Base-by-base conservation (phyloP, 2,113 vertebrate species). In the Calidris pygmaea region DNA sequence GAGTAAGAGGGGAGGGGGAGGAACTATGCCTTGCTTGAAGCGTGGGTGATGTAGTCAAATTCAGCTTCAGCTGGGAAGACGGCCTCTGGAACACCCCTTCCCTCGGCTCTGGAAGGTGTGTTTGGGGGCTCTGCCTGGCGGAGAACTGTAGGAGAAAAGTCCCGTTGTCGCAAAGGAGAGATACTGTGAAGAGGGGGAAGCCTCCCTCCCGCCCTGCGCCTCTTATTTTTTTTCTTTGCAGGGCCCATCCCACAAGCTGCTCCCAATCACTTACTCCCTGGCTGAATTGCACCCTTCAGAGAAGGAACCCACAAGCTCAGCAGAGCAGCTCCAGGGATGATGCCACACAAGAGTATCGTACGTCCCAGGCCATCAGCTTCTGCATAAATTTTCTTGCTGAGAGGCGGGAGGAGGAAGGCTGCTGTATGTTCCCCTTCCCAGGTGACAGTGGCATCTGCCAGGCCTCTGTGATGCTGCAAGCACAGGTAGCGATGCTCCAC, bases 131-230 rank as follows among this genome's bases (percentile, higher is more conserved):
- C 70, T 96, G 45, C n/a, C 52, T 68, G 21, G 52, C 11, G 13
- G 26, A 81, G 43, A 73, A 77, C 32, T 10, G 3, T 72, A 75
- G 72, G 86, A 70, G 29, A 32, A 32, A 78, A 77, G 70, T 90
- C 55, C 60, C 35, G 16, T 5, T 82, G 52, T 77, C 45, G 82
- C 52, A 74, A 91, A 82, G 35, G 52, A 77, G 58, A 92, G 45
- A 87, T 89, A 89, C 87, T 95, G 76, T 90, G 89, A 95, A 93
- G 47, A 91, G 70, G 32, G 55, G 34, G 48, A 88, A 92, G 37
- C 59, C 67, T 90, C 45, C 63, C 56, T 91, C 66, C 65, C 81
- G 47, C 77, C 85, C 89, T 71, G 47, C 72, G 26, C 58, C 39
- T 93, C 41, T 82, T 79, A 72, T 23, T 7, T 81, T 84, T 81